phyloP scores from a whole-genome alignment of 2,113 vertebrate genomes.

The Hiodon tergisus region DNA sequence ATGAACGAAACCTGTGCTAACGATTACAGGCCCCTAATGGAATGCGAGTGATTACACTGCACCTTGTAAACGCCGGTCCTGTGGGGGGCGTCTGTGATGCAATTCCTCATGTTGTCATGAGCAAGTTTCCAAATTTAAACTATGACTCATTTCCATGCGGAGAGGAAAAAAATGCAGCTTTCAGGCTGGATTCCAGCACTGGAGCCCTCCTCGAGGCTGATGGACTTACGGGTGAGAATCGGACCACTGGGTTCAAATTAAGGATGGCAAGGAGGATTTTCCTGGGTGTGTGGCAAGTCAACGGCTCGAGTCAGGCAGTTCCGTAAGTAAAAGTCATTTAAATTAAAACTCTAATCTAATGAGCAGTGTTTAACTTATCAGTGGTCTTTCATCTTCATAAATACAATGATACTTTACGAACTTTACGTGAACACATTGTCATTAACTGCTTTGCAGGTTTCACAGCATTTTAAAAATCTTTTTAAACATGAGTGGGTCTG shows the following conservation, averaged over 20 bases:
- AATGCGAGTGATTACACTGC: constrained; percentile 1
- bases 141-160: constrained; percentile 21
- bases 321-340: no score
- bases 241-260: not conserved
- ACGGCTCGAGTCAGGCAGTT: not conserved
- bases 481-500: not conserved
- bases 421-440: not conserved
- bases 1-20: not conserved
- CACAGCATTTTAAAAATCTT: not conserved
- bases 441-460: not conserved
- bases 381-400: not conserved
- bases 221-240: not conserved
- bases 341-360: no score
- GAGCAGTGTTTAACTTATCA: no score
- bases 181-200: constrained; percentile 7
- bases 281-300: not conserved
- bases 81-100: not conserved
- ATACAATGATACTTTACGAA: not conserved
- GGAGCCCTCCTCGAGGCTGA: not conserved
- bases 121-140: constrained; percentile 24
- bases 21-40: constrained; percentile 6
- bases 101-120: constrained; percentile 11
- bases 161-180: not conserved
- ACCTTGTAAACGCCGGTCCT: not conserved
- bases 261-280: not conserved